phyloP scores from a whole-genome alignment of 2,888 invertebrate genomes.

The Rhyacophila evoluta region DNA sequence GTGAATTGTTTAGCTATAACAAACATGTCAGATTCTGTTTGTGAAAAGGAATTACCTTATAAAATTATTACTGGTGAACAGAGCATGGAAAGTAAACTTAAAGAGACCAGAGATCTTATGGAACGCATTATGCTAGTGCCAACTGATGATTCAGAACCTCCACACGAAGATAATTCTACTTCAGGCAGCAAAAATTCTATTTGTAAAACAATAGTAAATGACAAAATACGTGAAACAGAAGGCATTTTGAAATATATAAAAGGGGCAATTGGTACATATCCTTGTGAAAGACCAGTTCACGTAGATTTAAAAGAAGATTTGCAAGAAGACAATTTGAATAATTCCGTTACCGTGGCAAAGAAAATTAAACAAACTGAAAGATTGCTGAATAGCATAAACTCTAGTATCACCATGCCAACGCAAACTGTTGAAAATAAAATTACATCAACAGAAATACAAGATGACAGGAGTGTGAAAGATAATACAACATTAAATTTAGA shows the following conservation, averaged over 20 bases:
- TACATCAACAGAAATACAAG: neutral
- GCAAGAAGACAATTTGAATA: slow-evolving; percentile 17
- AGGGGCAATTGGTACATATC: slow-evolving; percentile 59
- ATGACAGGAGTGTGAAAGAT: neutral
- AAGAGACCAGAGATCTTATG: slow-evolving; percentile 30
- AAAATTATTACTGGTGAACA: neutral
- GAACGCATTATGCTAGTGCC: slow-evolving; percentile 25
- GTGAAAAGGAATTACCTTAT: neutral
- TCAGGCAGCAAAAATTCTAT: neutral
- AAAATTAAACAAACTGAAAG: slow-evolving; percentile 49
- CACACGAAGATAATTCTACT: neutral
- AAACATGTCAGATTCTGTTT: neutral
- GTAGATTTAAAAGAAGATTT: slow-evolving; percentile 50
- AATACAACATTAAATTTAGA: neutral
- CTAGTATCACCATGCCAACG: neutral
- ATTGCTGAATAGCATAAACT: slow-evolving; percentile 36
- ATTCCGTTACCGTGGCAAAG: slow-evolving; percentile 8
- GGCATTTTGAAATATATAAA: slow-evolving; percentile 63
- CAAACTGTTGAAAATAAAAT: neutral
- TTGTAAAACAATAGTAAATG: neutral
- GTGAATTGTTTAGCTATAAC: no score
- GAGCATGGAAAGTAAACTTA: slow-evolving; percentile 31
- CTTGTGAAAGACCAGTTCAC: slow-evolving; percentile 58
- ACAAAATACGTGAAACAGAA: slow-evolving; percentile 54
- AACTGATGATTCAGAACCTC: neutral